Base-by-base conservation (phyloP, 2,797 vertebrate genomes). In the Falco biarmicus region DNA sequence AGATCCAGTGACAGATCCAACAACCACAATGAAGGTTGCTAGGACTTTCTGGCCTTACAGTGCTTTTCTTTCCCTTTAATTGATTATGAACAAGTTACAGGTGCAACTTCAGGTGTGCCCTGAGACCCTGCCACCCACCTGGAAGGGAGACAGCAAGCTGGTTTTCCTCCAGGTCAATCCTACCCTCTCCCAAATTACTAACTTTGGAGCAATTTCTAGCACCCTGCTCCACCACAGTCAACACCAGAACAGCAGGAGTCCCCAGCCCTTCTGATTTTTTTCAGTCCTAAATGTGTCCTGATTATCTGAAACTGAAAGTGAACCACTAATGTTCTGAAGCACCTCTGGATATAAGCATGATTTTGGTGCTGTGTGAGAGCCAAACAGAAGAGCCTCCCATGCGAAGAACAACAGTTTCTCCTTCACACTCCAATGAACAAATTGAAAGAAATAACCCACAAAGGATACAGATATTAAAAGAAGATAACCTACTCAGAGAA, bases 391-490 rank as follows among this genome's bases (percentile, higher is more conserved):
- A 90, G 63, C n/a, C n/a, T 87, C 53, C 37, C 60, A 85, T 56
- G 16, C 3, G 0, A 92, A 87, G 64, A 95, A 79, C 51, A 66
- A 66, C 47, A 50, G 56, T 60, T 87, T 91, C 93, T 87, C 93
- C 90, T 96, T 96, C 95, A 96, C 48, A 47, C 60, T 93, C 21
- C 64, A 74, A 8, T 28, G 57, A 95, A 70, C 45, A 83, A 93
- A 79, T 39, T 80, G 71, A 78, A 86, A 91, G 85, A 94, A 94
- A 90, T 60, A 90, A 45, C n/a, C 22, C 63, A 61, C 2, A 1
- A 91, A 75, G 71, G 92, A 84, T 71, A 80, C 20, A 89, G 61
- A 77, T 93, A 90, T 87, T 94, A 89, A 91, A 93, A 93, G 48
- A 17, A 96, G 60, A 80, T 81, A 95, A 71, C 31, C 12, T 77